Evolutionary conservation across 2,888 invertebrate genomes (phyloP), one percentile per base, ranked within the genome.

Genomic region (Ectropis crepuscularia): DNA sequence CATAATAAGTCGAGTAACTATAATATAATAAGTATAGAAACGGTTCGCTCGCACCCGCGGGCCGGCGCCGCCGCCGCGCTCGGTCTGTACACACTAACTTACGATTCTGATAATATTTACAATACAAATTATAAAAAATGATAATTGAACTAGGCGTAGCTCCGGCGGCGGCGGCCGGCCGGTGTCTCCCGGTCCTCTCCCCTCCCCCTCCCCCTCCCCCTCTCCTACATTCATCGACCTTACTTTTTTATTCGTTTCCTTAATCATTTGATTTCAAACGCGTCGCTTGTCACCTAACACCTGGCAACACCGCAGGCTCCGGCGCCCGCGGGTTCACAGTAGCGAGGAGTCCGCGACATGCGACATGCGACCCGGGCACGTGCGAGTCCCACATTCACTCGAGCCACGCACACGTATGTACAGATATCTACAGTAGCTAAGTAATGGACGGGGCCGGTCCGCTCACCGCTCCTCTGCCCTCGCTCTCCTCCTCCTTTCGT

Each of bases 361-460:
- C 75, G 71, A 68, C n/a, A 4, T 28, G 16, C 16, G 4, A 28
- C 4, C 68, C 67, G 65, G 72, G 74, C 79, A 70, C 70, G 69
- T 72, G 71, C 57, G 6, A 47, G 60, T 63, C 68, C 57, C 70
- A 64, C 61, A 47, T 70, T 75, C 82, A 81, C n/a, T n/a, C 84
- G 83, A 81, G 85, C 51, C 76, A 82, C 85, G 4, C 16, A 28
- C 16, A 28, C 85, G 77, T 86, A 86, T 83, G 41, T 65, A 61
- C 58, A 63, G 12, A 51, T 54, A 55, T 45, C 53, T 49, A 86
- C 76, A 78, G 81, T 81, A 80, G 80, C 79, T 82, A 81, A 74
- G 76, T 81, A 76, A 82, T 87, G 88, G 88, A 88, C 88, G 87
- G 83, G 85, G 83, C 83, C 78, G 85, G 83, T 82, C 78, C 82